Conservation (phyloP, 2,113 vertebrate species). For the Casuarius casuarius region DNA sequence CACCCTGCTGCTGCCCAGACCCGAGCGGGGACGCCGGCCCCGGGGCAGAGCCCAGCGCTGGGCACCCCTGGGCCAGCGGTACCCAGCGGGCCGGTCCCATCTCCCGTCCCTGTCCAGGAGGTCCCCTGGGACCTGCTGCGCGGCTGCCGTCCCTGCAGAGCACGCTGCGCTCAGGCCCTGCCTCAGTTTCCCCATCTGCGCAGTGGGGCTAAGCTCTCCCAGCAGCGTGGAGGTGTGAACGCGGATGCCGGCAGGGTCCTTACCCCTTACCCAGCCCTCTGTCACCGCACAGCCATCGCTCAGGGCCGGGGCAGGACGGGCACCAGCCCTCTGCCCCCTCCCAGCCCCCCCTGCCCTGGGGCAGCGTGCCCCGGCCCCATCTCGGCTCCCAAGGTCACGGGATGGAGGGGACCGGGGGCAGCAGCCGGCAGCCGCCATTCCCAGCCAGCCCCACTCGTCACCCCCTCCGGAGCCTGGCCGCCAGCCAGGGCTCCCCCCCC, state of each 20-base stretch:
- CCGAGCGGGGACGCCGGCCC: accelerated
- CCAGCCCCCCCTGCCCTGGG: neutral
- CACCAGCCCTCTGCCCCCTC: neutral
- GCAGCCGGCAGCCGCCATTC: accelerated
- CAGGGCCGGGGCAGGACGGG: neutral
- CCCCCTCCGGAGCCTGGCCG: neutral
- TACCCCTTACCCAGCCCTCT: neutral
- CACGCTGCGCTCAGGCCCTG: neutral
- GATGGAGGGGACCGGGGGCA: neutral
- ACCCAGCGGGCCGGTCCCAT: accelerated
- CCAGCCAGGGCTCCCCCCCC: neutral
- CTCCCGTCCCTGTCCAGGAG: neutral
- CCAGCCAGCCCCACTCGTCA: neutral
- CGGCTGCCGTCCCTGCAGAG: no score
- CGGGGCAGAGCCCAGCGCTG: neutral
- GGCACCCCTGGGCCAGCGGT: neutral
- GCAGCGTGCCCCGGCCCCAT: neutral
- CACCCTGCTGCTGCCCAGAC: neutral
- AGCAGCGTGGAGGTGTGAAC: accelerated
- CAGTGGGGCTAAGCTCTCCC: accelerated
- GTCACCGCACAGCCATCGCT: accelerated
- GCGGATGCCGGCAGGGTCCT: neutral
- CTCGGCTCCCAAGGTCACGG: neutral
- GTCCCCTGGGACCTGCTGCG: neutral
- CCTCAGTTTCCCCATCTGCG: slow-evolving; percentile 41